Evolutionary conservation across 1,140 invertebrate genomes (phyloP).

Genomic region (Ceratosolen fusciceps): DNA sequence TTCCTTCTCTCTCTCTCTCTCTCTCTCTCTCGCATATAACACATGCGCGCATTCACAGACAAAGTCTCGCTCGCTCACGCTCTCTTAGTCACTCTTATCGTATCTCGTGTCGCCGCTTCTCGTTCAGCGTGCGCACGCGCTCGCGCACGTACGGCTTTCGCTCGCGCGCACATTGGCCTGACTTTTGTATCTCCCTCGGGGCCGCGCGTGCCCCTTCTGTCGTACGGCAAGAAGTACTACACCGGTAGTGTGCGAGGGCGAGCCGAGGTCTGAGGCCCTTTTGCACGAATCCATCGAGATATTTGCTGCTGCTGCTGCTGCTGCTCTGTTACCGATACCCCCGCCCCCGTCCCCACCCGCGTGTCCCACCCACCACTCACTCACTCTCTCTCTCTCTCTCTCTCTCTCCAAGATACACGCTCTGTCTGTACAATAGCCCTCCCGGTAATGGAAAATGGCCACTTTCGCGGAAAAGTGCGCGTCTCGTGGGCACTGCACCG

Average conservation of each 20-base stretch:
- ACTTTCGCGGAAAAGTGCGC: not conserved
- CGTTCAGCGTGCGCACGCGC: not conserved
- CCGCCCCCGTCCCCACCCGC: too few relatives aligned
- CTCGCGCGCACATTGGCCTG: not conserved
- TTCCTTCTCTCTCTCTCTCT: not conserved
- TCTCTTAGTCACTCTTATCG: too few relatives aligned
- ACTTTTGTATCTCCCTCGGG: not conserved
- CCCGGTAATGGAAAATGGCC: conserved; percentile 21
- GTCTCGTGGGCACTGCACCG: not conserved
- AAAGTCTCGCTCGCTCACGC: too few relatives aligned
- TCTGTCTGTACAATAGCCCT: too few relatives aligned
- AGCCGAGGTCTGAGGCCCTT: not conserved
- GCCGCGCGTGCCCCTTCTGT: not conserved
- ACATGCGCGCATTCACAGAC: too few relatives aligned
- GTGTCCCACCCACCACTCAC: too few relatives aligned
- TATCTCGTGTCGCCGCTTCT: too few relatives aligned
- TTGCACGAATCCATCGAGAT: not conserved
- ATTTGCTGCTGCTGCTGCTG: too few relatives aligned
- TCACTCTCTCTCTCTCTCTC: too few relatives aligned
- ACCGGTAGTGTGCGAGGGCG: not conserved
- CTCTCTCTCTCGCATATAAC: too few relatives aligned
- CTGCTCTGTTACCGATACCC: too few relatives aligned
- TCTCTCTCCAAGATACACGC: too few relatives aligned
- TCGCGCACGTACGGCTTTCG: not conserved
- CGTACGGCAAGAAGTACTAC: not conserved